Evolutionary conservation across 2,113 vertebrate species (phyloP).

Genomic region (Campylomormyrus tamandua): DNA sequence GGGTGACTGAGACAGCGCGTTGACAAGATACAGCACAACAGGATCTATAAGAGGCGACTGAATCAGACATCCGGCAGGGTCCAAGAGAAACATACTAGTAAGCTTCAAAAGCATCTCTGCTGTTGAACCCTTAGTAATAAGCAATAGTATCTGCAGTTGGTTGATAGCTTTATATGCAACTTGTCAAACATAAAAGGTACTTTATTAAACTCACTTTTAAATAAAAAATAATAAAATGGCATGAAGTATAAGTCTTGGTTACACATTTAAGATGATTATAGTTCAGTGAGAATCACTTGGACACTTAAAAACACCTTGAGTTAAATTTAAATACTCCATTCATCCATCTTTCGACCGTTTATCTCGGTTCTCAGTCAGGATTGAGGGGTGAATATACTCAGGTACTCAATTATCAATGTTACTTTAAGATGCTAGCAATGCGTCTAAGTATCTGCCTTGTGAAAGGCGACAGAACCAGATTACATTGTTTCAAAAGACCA

Average conservation of each 20-base stretch:
- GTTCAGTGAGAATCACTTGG: not conserved
- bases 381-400: not conserved
- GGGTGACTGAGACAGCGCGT: not conserved
- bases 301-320: not conserved
- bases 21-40: not conserved
- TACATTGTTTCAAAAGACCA: not conserved
- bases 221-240: not conserved
- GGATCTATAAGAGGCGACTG: not conserved
- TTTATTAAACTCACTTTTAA: not conserved
- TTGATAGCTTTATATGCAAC: not conserved
- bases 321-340: not conserved
- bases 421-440: not conserved
- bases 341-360: not conserved
- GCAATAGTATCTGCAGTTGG: not conserved
- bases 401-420: not conserved
- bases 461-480: not conserved
- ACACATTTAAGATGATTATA: not conserved
- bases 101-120: not conserved
- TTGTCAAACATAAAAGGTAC: not conserved
- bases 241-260: not conserved
- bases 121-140: not conserved
- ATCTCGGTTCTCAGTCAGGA: not conserved
- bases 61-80: not conserved
- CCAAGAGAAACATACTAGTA: not conserved
- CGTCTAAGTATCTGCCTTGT: not conserved